phyloP scores from a whole-genome alignment of 92 coral and sea anemone species.

The Actinostola sp. region DNA sequence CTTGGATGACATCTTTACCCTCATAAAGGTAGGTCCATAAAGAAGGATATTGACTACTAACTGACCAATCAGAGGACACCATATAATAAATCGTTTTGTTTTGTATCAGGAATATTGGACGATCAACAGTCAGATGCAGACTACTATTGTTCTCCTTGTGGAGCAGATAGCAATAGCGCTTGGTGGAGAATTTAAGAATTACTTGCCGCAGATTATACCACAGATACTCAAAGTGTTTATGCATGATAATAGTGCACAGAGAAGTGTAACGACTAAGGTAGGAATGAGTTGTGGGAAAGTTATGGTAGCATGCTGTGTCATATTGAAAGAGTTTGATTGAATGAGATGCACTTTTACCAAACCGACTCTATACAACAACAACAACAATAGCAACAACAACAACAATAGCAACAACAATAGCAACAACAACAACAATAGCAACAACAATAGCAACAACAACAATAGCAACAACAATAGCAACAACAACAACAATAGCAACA shows the following conservation, averaged over 20 bases:
- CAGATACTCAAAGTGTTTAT: slow-evolving; percentile 97
- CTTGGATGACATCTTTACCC: slow-evolving; percentile 88
- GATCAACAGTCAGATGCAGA: slow-evolving; percentile 93
- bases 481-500: no score
- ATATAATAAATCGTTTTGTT: not conserved
- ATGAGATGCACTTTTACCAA: not conserved
- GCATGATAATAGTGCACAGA: slow-evolving; percentile 86
- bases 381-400: no score
- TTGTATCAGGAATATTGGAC: slow-evolving; percentile 87
- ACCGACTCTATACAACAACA: no score
- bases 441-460: no score
- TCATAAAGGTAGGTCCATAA: slow-evolving; percentile 91
- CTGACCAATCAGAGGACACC: no score
- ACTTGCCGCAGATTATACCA: slow-evolving; percentile 96
- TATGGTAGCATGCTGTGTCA: no score
- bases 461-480: no score
- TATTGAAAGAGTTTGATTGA: not conserved
- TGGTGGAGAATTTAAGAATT: slow-evolving; percentile 97
- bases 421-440: no score
- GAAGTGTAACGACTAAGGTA: slow-evolving; percentile 94
- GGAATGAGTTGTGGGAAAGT: not conserved
- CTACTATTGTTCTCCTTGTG: slow-evolving; percentile 89
- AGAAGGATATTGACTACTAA: no score
- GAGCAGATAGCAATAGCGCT: slow-evolving; percentile 94
- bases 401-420: no score